Conservation (phyloP, 2,113 vertebrate species). For the Dipodomys merriami region DNA sequence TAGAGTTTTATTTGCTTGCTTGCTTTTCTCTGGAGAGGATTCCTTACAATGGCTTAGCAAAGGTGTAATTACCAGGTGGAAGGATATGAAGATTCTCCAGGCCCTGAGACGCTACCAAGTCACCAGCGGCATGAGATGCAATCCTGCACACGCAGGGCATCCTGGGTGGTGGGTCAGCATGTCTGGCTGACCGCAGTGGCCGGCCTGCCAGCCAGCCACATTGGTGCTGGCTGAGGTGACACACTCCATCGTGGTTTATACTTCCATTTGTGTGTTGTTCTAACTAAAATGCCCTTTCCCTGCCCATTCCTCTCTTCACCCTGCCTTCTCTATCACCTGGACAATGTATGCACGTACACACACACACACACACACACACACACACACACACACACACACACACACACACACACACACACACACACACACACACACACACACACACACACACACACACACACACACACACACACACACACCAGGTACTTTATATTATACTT, state of each 20-base stretch:
- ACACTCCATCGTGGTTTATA: fast-evolving
- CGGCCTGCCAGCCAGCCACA: no score
- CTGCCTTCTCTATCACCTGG: not conserved
- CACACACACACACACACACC: not conserved
- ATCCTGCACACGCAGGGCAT: no score
- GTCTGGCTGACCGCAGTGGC: not conserved
- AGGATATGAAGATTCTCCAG: not conserved
- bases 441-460: no score
- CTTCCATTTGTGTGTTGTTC: not conserved
- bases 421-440: no score
- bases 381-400: no score
- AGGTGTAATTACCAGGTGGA: not conserved
- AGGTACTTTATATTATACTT: not conserved
- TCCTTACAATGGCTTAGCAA: not conserved
- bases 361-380: not conserved
- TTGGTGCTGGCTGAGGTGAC: not conserved
- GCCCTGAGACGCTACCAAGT: not conserved
- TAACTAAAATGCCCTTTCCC: not conserved
- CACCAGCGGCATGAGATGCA: not conserved
- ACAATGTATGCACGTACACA: not conserved
- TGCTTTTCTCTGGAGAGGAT: not conserved
- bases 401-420: no score
- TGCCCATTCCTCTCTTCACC: not conserved
- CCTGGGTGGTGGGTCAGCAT: not conserved
- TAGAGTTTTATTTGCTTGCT: not conserved